phyloP scores from a whole-genome alignment of 1,140 invertebrate genomes.

The Frieseomelitta varia region DNA sequence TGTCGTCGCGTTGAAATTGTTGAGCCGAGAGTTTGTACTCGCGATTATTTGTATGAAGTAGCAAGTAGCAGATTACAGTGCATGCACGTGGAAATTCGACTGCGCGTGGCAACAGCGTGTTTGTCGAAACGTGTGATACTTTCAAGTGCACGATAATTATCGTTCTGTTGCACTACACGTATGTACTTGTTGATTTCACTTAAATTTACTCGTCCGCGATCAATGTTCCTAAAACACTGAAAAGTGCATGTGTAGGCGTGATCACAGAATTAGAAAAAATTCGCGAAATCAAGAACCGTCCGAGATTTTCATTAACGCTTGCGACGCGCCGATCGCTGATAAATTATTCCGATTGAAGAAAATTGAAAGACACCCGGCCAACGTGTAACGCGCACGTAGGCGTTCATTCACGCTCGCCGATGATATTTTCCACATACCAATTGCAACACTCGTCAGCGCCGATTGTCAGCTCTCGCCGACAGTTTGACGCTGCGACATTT shows the following conservation, averaged over 20 bases:
- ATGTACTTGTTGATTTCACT: not conserved
- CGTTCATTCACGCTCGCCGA: constrained; percentile 56
- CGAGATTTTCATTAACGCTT: constrained; percentile 26
- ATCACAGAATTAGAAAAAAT: not conserved
- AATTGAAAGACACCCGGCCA: constrained; percentile 54
- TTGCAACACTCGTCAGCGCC: constrained; percentile 16
- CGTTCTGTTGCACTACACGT: not conserved
- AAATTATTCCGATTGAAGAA: constrained; percentile 57
- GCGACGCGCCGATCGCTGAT: constrained; percentile 39
- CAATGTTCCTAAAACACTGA: not conserved
- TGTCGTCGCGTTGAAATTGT: not conserved
- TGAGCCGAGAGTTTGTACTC: not conserved
- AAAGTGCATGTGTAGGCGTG: not conserved
- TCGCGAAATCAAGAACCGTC: not conserved
- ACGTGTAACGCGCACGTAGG: constrained; percentile 44
- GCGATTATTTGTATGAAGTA: no score
- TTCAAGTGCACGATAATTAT: not conserved
- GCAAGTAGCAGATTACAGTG: not conserved
- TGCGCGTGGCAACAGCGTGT: not conserved
- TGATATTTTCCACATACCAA: constrained; percentile 39
- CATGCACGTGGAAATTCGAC: not conserved
- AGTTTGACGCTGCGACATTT: not conserved
- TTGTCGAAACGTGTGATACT: no score
- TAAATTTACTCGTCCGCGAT: not conserved
- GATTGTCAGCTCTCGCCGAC: constrained; percentile 10